phyloP scores from a whole-genome alignment of 2,888 invertebrate species.

The Caprella mutica region DNA sequence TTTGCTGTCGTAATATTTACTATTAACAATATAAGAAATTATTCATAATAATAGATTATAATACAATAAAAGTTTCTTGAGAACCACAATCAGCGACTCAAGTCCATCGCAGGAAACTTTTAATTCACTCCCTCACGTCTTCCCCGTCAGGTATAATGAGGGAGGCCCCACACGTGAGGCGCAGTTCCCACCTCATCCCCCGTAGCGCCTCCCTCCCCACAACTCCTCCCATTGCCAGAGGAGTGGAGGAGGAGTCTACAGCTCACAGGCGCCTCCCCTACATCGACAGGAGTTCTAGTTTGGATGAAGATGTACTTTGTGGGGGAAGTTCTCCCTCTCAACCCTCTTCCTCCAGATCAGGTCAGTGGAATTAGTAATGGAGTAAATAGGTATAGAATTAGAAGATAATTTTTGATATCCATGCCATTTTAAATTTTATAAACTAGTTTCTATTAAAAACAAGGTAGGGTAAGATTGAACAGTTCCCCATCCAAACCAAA shows the following conservation, averaged over 20 bases:
- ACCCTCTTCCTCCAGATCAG: not conserved
- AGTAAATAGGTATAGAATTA: too few species aligned
- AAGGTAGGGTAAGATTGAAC: too few species aligned
- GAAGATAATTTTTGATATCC: too few species aligned
- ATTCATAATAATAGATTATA: too few species aligned
- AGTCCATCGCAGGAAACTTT: not conserved
- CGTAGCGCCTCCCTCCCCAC: not conserved
- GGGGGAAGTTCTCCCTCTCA: constrained; percentile 19
- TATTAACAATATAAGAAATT: too few species aligned
- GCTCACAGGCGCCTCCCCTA: constrained; percentile 32
- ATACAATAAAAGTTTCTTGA: too few species aligned
- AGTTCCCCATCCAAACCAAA: too few species aligned
- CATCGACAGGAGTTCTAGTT: constrained; percentile 33
- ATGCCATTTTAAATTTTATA: too few species aligned
- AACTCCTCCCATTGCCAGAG: not conserved
- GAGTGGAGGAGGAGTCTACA: not conserved
- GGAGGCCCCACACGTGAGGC: not conserved
- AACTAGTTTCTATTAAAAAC: too few species aligned
- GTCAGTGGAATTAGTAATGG: too few species aligned
- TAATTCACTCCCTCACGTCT: not conserved
- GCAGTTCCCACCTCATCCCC: not conserved
- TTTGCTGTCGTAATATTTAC: too few species aligned
- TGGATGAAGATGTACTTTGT: constrained; percentile 33
- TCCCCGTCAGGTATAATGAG: not conserved
- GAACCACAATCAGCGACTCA: too few species aligned